phyloP scores from a whole-genome alignment of 23 tunicate species.

The Clavelina lepadiformis region DNA sequence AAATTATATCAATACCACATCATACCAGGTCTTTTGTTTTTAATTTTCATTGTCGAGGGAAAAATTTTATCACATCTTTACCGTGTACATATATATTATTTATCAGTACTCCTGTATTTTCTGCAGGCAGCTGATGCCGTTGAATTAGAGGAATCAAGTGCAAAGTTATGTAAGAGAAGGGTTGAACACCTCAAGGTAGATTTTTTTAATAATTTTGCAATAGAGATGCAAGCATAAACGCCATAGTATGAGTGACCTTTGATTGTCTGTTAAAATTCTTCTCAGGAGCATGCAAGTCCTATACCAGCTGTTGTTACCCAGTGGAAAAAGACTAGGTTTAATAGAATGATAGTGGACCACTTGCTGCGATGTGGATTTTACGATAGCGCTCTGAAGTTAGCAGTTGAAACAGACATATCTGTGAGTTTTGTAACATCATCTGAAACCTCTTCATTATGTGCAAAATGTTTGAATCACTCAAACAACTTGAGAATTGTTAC shows the following conservation, averaged over 20 bases:
- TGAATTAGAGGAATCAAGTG: conserved; percentile 79
- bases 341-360: conserved; percentile 92
- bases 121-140: conserved; percentile 82
- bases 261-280: too few species aligned
- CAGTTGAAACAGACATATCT: conserved; percentile 57
- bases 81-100: too few species aligned
- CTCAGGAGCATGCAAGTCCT: conserved; percentile 75
- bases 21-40: not conserved
- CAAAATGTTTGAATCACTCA: too few species aligned
- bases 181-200: conserved; percentile 81
- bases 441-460: too few species aligned
- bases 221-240: not conserved
- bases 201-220: not conserved
- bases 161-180: conserved; percentile 80
- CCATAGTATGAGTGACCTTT: too few species aligned
- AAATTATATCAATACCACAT: not conserved
- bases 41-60: not conserved
- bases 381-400: conserved; percentile 81
- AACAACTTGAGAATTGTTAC: too few species aligned
- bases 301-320: conserved; percentile 40
- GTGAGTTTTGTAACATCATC: too few species aligned
- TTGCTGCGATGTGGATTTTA: conserved; percentile 82
- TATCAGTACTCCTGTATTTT: not conserved
- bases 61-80: too few species aligned
- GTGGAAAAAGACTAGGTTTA: conserved; percentile 86